These are phyloP conservation scores for Elephas maximus DNA, from an alignment of 2,113 vertebrate genomes.

Conservation along the genomic window DNA sequence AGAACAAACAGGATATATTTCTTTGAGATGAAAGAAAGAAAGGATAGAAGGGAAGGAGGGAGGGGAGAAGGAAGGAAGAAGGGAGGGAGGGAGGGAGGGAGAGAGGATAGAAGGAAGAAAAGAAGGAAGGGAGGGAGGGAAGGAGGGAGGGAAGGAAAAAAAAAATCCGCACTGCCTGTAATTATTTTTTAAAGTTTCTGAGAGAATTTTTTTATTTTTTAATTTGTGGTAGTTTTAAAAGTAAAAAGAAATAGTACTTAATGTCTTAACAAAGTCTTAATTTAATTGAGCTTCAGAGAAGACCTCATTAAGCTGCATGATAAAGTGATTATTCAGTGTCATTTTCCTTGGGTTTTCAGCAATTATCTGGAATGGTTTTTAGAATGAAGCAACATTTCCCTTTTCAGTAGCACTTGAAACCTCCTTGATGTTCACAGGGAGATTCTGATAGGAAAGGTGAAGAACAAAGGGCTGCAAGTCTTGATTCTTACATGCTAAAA, in stretches of 20 bases:
- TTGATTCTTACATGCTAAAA: slow-evolving; percentile 64
- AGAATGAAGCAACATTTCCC: slow-evolving; percentile 58
- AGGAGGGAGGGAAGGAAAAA: not conserved
- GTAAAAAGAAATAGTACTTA: slow-evolving; percentile 60
- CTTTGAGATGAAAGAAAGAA: not conserved
- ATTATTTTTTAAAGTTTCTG: slow-evolving; percentile 60
- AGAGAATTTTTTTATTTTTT: not conserved
- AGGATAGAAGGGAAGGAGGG: too few relatives aligned
- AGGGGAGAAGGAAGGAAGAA: not conserved
- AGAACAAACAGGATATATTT: slow-evolving; percentile 15
- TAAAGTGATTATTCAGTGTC: slow-evolving; percentile 81
- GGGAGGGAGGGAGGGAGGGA: too few relatives aligned
- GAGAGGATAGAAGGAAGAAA: not conserved
- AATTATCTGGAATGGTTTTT: slow-evolving; percentile 77
- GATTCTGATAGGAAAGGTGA: slow-evolving; percentile 72
- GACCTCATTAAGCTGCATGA: slow-evolving; percentile 79
- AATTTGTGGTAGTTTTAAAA: slow-evolving; percentile 43
- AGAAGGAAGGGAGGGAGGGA: not conserved
- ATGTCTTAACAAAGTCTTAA: slow-evolving; percentile 64
- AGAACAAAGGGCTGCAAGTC: slow-evolving; percentile 45
- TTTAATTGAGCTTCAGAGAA: slow-evolving; percentile 72
- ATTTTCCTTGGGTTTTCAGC: slow-evolving; percentile 79
- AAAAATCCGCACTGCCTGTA: slow-evolving; percentile 41
- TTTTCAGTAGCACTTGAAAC: slow-evolving; percentile 76
- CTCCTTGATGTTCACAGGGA: slow-evolving; percentile 80